Percentiles rank a stretch among this genome's conserved stretches.
phyloP scores from a whole-genome alignment of 1,140 invertebrate species.

The Tetramorium alpestre region DNA sequence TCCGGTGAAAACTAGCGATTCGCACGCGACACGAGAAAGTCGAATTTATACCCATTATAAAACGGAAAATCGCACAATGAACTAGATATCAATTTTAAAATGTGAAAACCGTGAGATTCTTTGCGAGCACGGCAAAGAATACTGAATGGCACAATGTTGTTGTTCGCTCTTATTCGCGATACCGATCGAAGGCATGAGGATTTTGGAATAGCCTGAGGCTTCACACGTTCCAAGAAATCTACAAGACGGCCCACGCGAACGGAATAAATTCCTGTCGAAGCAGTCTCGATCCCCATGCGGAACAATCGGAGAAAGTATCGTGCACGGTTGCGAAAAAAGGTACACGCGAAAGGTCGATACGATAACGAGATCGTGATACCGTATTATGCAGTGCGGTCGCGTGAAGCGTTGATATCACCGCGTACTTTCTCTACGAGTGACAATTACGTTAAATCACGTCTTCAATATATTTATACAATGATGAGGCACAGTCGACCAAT shows the following conservation, averaged over 20 bases:
- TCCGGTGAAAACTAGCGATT: constrained; percentile 56
- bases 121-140: not conserved
- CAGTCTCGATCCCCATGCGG: constrained; percentile 18
- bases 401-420: constrained; percentile 5
- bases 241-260: constrained; percentile 41
- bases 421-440: constrained; percentile 33
- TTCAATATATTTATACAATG: not conserved
- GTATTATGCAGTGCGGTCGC: not conserved
- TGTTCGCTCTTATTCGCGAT: not conserved
- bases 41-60: not conserved
- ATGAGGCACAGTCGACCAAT: not conserved
- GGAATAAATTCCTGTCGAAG: constrained; percentile 52
- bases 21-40: constrained; percentile 18
- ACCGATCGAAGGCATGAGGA: not conserved
- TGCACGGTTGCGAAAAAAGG: constrained; percentile 17
- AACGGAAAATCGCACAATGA: not conserved
- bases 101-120: not conserved
- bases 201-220: not conserved
- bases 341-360: constrained; percentile 43
- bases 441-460: not conserved
- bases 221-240: constrained; percentile 27
- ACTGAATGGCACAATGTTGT: not conserved
- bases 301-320: constrained; percentile 64
- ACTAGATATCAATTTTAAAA: not conserved
- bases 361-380: constrained; percentile 62